phyloP scores from a whole-genome alignment of 1,140 invertebrate species.

The Leptinotarsa lineolata region DNA sequence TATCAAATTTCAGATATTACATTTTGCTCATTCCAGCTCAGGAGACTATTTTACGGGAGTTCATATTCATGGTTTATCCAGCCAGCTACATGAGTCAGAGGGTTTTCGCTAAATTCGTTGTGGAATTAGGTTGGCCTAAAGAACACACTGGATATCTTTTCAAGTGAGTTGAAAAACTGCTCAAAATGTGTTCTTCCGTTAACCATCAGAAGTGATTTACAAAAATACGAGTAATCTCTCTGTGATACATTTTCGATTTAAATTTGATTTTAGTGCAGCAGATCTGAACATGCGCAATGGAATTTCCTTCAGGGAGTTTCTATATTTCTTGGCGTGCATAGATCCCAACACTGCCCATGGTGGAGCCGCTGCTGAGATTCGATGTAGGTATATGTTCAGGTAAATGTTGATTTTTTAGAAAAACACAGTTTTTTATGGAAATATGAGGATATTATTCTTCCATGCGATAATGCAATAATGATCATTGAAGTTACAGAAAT shows the following conservation, averaged over 20 bases:
- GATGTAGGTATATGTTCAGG: constrained; percentile 59
- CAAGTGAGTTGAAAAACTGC: constrained; percentile 30
- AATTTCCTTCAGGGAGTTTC: constrained; percentile 56
- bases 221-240: too few species aligned
- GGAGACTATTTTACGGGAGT: constrained; percentile 52
- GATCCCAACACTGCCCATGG: constrained; percentile 56
- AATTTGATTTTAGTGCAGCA: constrained; percentile 52
- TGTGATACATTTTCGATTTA: too few species aligned
- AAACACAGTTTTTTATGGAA: too few species aligned
- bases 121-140: constrained; percentile 56
- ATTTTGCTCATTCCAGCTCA: constrained; percentile 29
- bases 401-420: constrained; percentile 16
- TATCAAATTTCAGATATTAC: too few species aligned
- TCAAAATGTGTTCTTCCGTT: too few species aligned
- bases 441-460: too few species aligned
- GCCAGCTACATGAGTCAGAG: constrained; percentile 55
- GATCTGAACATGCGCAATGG: constrained; percentile 56
- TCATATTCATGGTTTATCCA: constrained; percentile 55
- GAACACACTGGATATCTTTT: constrained; percentile 53
- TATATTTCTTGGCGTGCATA: constrained; percentile 55
- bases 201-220: too few species aligned
- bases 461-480: too few species aligned
- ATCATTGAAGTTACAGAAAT: too few species aligned
- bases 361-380: constrained; percentile 55
- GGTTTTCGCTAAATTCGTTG: constrained; percentile 55